Evolutionary conservation across 2,797 vertebrate species (phyloP), one percentile per base, ranked within the genome.

Genomic region (Leuciscus waleckii): DNA sequence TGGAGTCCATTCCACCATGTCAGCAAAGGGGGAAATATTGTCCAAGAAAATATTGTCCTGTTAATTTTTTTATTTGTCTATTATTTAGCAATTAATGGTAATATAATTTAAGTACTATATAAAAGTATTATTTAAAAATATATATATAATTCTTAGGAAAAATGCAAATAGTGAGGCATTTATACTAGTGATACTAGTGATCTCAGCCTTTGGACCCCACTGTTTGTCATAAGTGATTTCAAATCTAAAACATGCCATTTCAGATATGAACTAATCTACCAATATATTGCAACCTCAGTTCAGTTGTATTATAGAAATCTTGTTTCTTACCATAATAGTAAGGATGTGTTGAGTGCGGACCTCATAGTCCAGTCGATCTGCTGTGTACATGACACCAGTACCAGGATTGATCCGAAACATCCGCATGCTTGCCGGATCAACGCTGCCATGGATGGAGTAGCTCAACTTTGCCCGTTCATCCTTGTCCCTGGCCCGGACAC

Each of bases 401-500:
- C 95, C 95, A 7, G 98, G 97, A 88, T 98, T 97, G 81, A 99
- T 96, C 49, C 96, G 94, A 88, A 99, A 99, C 90, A 97, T 96
- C 85, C 97, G 97, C 93, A 99, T 96, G 78, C 98, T 99, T 74
- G 93, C 84, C 0, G 97, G 97, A 91, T 99, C 97, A 1, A 95
- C 94, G 8, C 98, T 99, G 82, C 97, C 95, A 46, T 98, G 97
- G 83, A 99, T 94, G 54, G 97, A 98, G 90, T 96, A 99, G 88
- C 97, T 98, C 51, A 99, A 86, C 79, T 97, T 97, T 85, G 98
- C 96, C 71, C 97, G 97, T 89, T 97, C 97, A 49, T 99, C 98
- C 89, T 91, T 89, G 90, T 99, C 98, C 0, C 94, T 92, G 0
- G 98, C 97, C 80, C 94, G 94, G 54, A 99, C 92, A 17, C 95